Conservation (phyloP, 2,113 vertebrate genomes). For the Catharus bicknelli region DNA sequence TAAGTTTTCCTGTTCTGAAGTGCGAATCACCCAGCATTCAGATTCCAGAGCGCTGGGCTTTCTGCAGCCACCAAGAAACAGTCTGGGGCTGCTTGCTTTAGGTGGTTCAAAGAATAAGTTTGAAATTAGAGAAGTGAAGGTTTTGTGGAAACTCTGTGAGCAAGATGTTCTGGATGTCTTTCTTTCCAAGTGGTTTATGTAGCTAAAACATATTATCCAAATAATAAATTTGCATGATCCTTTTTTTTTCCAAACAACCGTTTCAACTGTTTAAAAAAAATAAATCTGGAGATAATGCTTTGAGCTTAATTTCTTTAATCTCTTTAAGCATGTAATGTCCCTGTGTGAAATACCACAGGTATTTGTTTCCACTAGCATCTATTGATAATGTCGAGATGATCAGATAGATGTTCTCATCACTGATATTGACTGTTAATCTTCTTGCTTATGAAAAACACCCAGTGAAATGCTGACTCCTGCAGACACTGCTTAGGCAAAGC, state of each 20-base stretch:
- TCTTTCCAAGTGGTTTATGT: not conserved
- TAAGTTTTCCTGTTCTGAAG: not conserved
- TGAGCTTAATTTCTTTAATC: not conserved
- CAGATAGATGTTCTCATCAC: not conserved
- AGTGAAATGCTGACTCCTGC: not conserved
- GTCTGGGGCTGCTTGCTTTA: not conserved
- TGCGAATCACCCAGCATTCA: fast-evolving
- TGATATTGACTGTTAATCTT: not conserved
- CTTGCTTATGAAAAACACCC: not conserved
- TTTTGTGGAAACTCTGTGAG: not conserved
- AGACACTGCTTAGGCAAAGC: not conserved
- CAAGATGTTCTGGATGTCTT: not conserved
- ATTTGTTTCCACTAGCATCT: not conserved
- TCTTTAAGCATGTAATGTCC: not conserved
- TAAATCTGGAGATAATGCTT: not conserved
- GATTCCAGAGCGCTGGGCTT: not conserved
- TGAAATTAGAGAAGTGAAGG: not conserved
- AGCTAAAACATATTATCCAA: not conserved
- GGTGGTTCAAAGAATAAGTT: not conserved
- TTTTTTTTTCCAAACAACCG: not conserved
- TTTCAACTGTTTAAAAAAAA: not conserved
- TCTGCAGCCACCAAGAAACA: not conserved
- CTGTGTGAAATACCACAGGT: not conserved
- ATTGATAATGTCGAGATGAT: not conserved
- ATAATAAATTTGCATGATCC: not conserved